phyloP scores from a whole-genome alignment of 1,140 invertebrate species.

The Euura saliciscinereae region DNA sequence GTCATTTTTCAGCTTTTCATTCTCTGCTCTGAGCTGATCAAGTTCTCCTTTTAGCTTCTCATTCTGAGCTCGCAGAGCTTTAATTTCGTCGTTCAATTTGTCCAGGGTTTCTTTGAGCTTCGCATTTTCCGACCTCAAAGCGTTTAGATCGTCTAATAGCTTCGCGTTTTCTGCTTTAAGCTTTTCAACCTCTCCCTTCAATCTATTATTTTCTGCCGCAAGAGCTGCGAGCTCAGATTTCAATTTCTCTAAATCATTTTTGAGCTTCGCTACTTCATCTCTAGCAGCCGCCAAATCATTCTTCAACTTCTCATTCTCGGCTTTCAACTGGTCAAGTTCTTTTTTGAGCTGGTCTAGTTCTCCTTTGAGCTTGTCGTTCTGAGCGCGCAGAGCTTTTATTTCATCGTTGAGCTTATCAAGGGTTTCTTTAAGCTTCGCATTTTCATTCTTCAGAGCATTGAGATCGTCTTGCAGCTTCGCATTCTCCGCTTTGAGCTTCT shows the following conservation, averaged over 20 bases:
- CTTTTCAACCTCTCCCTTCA: constrained; percentile 11
- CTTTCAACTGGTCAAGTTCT: constrained; percentile 11
- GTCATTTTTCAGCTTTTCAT: too few species aligned
- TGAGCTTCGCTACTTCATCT: constrained; percentile 19
- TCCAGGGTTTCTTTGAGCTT: constrained; percentile 20
- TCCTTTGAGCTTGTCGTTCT: constrained; percentile 29
- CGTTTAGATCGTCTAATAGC: constrained; percentile 3
- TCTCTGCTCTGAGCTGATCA: constrained; percentile 17
- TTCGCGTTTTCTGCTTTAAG: constrained; percentile 13
- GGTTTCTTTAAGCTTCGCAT: constrained; percentile 13
- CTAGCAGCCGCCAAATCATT: constrained; percentile 14
- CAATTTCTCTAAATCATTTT: constrained; percentile 19
- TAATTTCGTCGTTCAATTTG: constrained; percentile 27
- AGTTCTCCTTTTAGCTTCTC: constrained; percentile 12
- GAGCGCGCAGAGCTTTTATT: constrained; percentile 28
- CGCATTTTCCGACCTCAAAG: constrained; percentile 20
- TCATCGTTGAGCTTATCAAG: constrained; percentile 24
- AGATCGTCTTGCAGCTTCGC: constrained; percentile 24
- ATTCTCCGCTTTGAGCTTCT: constrained; percentile 17
- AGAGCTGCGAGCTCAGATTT: constrained; percentile 22
- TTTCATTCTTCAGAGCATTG: constrained; percentile 19
- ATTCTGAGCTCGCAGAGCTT: constrained; percentile 23
- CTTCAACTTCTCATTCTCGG: constrained; percentile 11
- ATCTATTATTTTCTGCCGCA: constrained; percentile 19
- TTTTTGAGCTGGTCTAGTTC: not conserved